Evolutionary conservation across 2,797 vertebrate species (phyloP).

Genomic region (Thalassophryne amazonica): DNA sequence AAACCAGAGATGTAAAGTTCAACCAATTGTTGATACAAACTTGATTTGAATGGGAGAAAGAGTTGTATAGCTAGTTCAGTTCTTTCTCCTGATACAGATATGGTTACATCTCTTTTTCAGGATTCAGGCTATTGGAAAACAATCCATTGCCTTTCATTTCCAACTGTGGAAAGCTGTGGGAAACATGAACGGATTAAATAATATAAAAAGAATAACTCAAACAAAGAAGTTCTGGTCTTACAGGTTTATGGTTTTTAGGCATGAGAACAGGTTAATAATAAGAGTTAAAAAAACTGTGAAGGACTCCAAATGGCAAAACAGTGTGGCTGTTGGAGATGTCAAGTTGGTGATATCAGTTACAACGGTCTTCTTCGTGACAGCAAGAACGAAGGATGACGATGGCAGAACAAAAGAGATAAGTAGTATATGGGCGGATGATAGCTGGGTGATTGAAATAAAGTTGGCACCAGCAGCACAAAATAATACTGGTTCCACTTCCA

Average conservation of each 20-base stretch:
- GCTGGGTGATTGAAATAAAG: conserved; percentile 45
- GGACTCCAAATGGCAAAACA: too few relatives aligned
- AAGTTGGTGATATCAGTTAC: conserved; percentile 43
- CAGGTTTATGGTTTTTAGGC: too few relatives aligned
- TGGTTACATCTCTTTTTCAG: background rate
- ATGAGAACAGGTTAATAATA: too few relatives aligned
- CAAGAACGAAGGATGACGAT: conserved; percentile 14
- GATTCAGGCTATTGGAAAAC: background rate
- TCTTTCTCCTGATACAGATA: background rate
- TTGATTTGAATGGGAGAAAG: conserved; percentile 31
- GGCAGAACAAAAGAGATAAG: conserved; percentile 33
- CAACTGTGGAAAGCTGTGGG: background rate
- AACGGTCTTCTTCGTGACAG: conserved; percentile 16
- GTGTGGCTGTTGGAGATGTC: conserved; percentile 22
- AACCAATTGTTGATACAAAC: conserved; percentile 29
- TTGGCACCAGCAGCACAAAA: conserved; percentile 49
- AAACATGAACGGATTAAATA: background rate
- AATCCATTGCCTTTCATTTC: background rate
- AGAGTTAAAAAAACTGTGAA: too few relatives aligned
- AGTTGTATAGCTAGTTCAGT: background rate
- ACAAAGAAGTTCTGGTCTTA: too few relatives aligned
- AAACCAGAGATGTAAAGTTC: conserved; percentile 21
- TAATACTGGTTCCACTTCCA: conserved; percentile 47
- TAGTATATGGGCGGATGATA: conserved; percentile 16
- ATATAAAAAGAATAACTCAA: too few relatives aligned